phyloP scores from a whole-genome alignment of 2,888 invertebrate species.

The Abrostola tripartita region DNA sequence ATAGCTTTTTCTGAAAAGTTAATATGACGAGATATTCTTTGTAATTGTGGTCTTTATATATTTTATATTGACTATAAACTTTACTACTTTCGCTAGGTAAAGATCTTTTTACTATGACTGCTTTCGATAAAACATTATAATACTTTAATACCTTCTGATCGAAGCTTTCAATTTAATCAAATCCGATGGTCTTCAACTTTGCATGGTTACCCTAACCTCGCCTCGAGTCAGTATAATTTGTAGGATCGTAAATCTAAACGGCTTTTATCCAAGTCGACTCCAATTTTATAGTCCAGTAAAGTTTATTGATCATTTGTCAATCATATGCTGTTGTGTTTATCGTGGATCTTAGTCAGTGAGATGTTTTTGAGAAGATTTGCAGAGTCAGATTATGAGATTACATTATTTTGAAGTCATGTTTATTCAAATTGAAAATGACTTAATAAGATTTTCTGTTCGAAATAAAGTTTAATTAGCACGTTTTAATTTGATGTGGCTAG shows the following conservation, averaged over 20 bases:
- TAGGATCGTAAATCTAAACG: slow-evolving; percentile 52
- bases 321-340: slow-evolving; percentile 27
- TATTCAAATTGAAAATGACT: too few relatives aligned
- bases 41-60: neutral
- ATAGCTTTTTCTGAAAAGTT: too few relatives aligned
- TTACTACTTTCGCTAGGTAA: too few relatives aligned
- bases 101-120: neutral
- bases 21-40: too few relatives aligned
- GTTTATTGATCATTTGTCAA: slow-evolving; percentile 53
- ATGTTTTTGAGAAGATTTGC: slow-evolving; percentile 19
- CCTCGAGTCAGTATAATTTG: slow-evolving; percentile 38
- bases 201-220: slow-evolving; percentile 36
- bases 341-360: slow-evolving; percentile 27
- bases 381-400: slow-evolving; percentile 4
- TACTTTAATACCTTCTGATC: slow-evolving; percentile 20
- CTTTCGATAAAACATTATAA: slow-evolving; percentile 4
- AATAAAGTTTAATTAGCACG: too few relatives aligned
- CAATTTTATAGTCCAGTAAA: slow-evolving; percentile 53
- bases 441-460: too few relatives aligned
- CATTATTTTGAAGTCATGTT: too few relatives aligned
- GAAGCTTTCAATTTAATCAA: slow-evolving; percentile 25
- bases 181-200: slow-evolving; percentile 22
- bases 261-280: slow-evolving; percentile 45
- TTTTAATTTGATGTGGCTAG: too few relatives aligned
- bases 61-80: too few relatives aligned